phyloP scores from a whole-genome alignment of 2,113 vertebrate genomes.

The Furnarius figulus region DNA sequence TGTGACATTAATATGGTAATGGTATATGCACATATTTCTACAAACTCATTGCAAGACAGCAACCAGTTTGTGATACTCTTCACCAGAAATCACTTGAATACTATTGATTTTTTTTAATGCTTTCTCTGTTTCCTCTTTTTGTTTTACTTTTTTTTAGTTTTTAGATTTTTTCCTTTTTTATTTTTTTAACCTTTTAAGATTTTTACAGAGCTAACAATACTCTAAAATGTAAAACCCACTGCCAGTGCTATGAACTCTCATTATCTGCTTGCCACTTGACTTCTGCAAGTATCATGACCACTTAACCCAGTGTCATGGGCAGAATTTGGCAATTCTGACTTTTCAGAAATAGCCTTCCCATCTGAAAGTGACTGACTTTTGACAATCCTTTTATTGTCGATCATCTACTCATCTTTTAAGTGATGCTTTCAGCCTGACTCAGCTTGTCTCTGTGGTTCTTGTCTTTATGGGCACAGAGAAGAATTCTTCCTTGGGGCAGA shows the following conservation, averaged over 20 bases:
- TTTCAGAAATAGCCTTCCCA: neutral
- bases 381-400: neutral
- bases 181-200: neutral
- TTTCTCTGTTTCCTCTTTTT: neutral
- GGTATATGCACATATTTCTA: neutral
- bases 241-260: neutral
- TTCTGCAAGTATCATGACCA: neutral
- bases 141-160: neutral
- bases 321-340: neutral
- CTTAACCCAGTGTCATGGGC: neutral
- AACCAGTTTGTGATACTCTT: neutral
- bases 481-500: fast-evolving
- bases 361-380: neutral
- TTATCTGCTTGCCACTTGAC: neutral
- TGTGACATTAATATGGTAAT: neutral
- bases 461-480: neutral
- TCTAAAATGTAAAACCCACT: neutral
- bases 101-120: neutral
- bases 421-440: neutral
- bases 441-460: neutral
- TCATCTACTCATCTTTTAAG: neutral
- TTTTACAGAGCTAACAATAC: neutral
- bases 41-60: neutral
- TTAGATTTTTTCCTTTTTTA: neutral
- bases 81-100: neutral